Conservation (phyloP, 2,113 vertebrate genomes). For the Pteropus alecto region DNA sequence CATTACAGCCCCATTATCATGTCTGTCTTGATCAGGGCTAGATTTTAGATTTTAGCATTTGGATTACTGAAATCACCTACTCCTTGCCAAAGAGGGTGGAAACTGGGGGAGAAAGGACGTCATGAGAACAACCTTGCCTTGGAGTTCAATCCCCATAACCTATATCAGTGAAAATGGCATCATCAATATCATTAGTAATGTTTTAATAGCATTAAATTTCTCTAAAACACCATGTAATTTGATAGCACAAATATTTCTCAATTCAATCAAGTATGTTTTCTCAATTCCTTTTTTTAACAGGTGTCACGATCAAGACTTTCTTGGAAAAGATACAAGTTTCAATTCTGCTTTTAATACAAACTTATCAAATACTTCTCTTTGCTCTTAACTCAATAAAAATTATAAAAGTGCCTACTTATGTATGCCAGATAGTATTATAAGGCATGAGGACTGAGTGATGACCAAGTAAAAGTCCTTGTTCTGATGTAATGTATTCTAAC, state of each 20-base stretch:
- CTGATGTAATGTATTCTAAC: background rate
- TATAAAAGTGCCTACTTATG: background rate
- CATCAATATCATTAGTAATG: background rate
- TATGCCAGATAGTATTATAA: background rate
- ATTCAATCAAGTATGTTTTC: background rate
- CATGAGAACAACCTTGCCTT: background rate
- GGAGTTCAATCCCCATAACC: background rate
- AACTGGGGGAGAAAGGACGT: background rate
- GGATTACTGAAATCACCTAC: conserved; percentile 21
- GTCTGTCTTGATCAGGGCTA: conserved; percentile 38
- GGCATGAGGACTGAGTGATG: background rate
- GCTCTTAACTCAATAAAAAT: background rate
- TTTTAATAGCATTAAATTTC: conserved; percentile 3
- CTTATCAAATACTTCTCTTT: conserved; percentile 41
- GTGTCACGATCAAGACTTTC: conserved; percentile 6
- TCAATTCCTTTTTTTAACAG: conserved; percentile 27
- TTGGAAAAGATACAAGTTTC: conserved; percentile 3
- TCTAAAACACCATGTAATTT: conserved; percentile 26
- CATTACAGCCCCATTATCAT: conserved; percentile 18
- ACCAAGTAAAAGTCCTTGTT: background rate
- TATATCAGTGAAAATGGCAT: conserved; percentile 1
- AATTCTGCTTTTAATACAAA: conserved; percentile 44
- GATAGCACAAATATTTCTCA: conserved; percentile 36
- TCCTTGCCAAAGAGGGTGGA: background rate
- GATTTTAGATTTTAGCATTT: conserved; percentile 42